phyloP scores from a whole-genome alignment of 2,113 vertebrate genomes.

The Felis chaus region DNA sequence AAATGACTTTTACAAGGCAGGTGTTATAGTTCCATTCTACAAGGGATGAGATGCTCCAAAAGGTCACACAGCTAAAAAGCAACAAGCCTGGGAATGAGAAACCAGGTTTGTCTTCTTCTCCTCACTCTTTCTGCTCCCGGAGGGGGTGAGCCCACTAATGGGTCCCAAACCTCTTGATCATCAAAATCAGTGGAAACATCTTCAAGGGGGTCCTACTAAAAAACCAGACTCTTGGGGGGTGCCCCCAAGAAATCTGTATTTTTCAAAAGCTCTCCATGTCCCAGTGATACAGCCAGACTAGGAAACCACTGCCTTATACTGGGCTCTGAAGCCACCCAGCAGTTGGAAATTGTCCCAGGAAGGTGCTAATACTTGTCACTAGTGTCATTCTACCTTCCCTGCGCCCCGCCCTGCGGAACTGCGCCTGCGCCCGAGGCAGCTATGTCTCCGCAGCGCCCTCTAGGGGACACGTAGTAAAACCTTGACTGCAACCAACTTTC shows the following conservation, averaged over 20 bases:
- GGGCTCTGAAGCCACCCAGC: not conserved
- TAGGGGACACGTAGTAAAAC: not conserved
- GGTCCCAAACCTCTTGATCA: not conserved
- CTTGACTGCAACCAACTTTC: not conserved
- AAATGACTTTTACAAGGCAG: not conserved
- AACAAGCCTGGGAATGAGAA: not conserved
- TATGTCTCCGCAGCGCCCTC: not conserved
- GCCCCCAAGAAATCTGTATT: not conserved
- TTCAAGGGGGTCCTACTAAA: not conserved
- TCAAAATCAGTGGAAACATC: not conserved
- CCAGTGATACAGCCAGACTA: not conserved
- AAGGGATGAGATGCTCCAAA: not conserved
- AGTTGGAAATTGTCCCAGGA: not conserved
- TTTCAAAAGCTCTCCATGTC: not conserved
- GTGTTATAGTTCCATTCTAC: not conserved
- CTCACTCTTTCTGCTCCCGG: not conserved
- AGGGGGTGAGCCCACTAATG: not conserved
- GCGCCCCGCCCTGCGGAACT: not conserved
- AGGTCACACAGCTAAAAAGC: not conserved
- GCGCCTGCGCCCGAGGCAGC: not conserved
- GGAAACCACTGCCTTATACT: not conserved
- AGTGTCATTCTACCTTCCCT: fast-evolving
- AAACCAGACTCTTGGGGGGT: not conserved
- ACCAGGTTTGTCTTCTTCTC: not conserved
- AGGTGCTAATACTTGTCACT: not conserved